Evolutionary conservation across 2,797 vertebrate species (phyloP).

Genomic region (Falco rusticolus): DNA sequence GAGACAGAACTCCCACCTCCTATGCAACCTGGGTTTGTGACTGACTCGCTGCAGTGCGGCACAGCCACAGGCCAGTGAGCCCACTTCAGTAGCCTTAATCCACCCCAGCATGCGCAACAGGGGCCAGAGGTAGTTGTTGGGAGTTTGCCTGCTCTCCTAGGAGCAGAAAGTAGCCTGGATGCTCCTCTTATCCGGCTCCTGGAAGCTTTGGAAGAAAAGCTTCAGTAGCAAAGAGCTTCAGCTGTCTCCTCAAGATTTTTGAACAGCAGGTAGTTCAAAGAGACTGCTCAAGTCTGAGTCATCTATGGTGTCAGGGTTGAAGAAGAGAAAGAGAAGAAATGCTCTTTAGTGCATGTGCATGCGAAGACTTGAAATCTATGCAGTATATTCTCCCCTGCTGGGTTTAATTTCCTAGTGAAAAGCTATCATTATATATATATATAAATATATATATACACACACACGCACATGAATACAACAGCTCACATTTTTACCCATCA

Average conservation of each 20-base stretch:
- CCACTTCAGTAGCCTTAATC: background rate
- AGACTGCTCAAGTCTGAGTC: constrained; percentile 48
- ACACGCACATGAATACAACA: background rate
- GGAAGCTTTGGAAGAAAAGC: constrained; percentile 28
- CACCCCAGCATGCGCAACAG: background rate
- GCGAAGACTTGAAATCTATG: constrained; percentile 49
- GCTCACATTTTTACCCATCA: constrained; percentile 50
- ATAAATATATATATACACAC: no score
- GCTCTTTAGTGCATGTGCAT: constrained; percentile 39
- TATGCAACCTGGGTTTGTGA: background rate
- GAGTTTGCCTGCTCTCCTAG: background rate
- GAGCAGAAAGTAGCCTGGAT: background rate
- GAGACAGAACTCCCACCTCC: background rate
- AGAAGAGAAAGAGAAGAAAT: constrained; percentile 37
- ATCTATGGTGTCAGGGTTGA: constrained; percentile 19
- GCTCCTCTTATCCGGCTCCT: background rate
- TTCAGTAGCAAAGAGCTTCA: constrained; percentile 38
- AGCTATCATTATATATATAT: constrained; percentile 29
- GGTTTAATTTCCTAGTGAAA: constrained; percentile 64
- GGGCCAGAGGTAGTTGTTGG: background rate
- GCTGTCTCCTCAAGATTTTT: constrained; percentile 39
- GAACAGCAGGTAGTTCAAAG: constrained; percentile 52
- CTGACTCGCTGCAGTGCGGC: background rate
- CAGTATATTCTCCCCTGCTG: constrained; percentile 64
- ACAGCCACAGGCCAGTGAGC: background rate